Evolutionary conservation across 1,140 invertebrate species (phyloP), one percentile per base, ranked within the genome.

Genomic region (Parapsyche elsis): DNA sequence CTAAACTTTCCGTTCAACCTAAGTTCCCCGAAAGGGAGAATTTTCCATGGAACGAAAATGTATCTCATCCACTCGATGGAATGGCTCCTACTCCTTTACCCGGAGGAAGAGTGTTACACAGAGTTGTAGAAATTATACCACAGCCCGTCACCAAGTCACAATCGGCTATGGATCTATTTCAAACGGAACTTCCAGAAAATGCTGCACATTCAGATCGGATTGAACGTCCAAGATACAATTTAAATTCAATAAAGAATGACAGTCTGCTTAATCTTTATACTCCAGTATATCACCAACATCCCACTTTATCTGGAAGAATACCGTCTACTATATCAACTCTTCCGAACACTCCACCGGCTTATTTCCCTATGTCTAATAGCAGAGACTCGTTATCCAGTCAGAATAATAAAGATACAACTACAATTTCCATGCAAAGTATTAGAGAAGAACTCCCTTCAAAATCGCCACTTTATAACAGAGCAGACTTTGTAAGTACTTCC

Each of bases 401-500:
- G 84, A 86, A 74, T 64, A 77, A 64, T 38, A 30, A 53, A 77
- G 75, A 77, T 74, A 70, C 4, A 77, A 76, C n/a, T 45, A 53
- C 38, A 71, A 44, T 70, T 45, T 23, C 5, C 53, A 82, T 75
- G 59, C 59, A 64, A 81, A 76, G 71, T 80, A 78, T 78, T 5
- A 78, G 45, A 71, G 76, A 78, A 70, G 61, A 70, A 78, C 45
- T 71, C 12, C 45, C 79, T 44, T n/a, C 78, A 45, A 30, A 61
- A 78, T 46, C 26, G 0, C 12, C 79, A 23, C 16, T 81, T 44
- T 16, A 84, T 46, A 76, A 81, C 71, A 71, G 81, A 45, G 26
- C 83, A 26, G 84, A 75, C 19, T 85, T 84, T 19, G 79, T 49
- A 70, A 24, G 70, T 67, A 83, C 84, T 59, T 81, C 78, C 14